A percentile compares a stretch with the other conserved stretches of the same genome.
phyloP scores from a whole-genome alignment of 2,888 invertebrate species.

The Drosophila sordidula region DNA sequence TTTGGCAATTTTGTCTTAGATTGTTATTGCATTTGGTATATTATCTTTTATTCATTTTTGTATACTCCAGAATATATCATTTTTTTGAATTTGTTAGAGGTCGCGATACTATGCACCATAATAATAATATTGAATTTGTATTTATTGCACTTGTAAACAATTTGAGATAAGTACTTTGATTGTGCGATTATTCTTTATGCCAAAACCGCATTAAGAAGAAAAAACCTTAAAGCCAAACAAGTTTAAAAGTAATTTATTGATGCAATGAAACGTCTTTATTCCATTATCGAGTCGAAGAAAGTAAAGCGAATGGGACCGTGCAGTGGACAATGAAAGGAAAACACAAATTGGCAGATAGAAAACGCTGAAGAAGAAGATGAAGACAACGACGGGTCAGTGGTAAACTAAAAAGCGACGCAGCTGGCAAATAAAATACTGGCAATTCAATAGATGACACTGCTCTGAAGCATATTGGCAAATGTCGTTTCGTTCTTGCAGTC shows the following conservation, averaged over 20 bases:
- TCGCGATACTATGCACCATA: too few species aligned
- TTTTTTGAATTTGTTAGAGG: too few species aligned
- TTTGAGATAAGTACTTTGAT: neutral
- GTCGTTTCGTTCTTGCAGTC: conserved; percentile 43
- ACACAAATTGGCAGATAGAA: conserved; percentile 44
- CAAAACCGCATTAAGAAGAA: neutral
- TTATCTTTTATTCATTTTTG: too few species aligned
- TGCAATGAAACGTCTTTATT: conserved; percentile 15
- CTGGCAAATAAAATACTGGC: conserved; percentile 41
- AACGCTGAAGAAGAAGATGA: neutral
- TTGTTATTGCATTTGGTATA: too few species aligned
- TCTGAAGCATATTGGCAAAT: conserved; percentile 60
- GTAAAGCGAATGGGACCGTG: neutral
- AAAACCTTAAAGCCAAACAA: neutral
- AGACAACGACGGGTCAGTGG: conserved; percentile 10
- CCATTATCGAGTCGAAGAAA: conserved; percentile 3
- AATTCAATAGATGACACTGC: conserved; percentile 48
- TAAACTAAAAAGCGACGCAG: conserved; percentile 40
- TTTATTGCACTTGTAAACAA: neutral
- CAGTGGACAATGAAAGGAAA: conserved; percentile 9
- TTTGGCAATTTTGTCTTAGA: too few species aligned
- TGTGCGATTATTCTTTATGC: neutral
- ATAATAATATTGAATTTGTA: neutral
- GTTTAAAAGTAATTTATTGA: conserved; percentile 41
- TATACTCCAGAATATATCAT: too few species aligned